Evolutionary conservation across 2,797 vertebrate species (phyloP), one percentile per base, ranked within the genome.

Genomic region (Champsocephalus esox): DNA sequence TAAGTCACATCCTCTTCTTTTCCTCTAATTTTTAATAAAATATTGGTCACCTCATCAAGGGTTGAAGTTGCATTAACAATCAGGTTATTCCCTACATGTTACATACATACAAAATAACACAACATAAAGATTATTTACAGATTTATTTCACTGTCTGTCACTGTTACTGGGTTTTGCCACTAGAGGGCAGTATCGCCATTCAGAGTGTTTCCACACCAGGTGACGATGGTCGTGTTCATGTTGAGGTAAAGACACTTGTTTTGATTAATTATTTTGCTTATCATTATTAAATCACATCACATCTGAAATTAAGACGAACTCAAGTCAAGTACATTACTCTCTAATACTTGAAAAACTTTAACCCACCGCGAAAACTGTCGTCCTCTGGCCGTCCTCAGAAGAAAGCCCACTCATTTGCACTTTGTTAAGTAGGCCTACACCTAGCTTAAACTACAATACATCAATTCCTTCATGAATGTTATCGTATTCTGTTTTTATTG

Each of bases 131-230:
- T 38, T 38, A 38, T 38, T 38, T 28, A 3, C 24, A 28, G 24
- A 17, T 28, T 21, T 46, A 3, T 24, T 12, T 19, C 11, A 12
- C 21, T 5, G n/a, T 2, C 5, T 69, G 21, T 21, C 21, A 21
- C 28, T n/a, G 63, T 9, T 73, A 5, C n/a, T n/a, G 10, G 6
- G 0, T 44, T 14, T 2, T 0, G 61, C 17, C 93, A 76, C 80
- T 63, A 91, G 90, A 76, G 66, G 78, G 73, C 65, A 85, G 84
- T 82, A 6, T 81, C 57, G 61, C 17, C 81, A 9, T 89, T 83
- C 70, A 83, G 13, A 0, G 59, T 17, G 21, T 66, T 41, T 17
- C 54, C 51, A 56, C 13, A 6, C 4, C 32, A 16, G 43, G 17
- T 14, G 45, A 54, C 6, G 34, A n/a, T 0, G 16, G n/a, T 17